Evolutionary conservation across 2,888 invertebrate genomes (phyloP), one percentile per base, ranked within the genome.

Genomic region (Syrista parreyssii): DNA sequence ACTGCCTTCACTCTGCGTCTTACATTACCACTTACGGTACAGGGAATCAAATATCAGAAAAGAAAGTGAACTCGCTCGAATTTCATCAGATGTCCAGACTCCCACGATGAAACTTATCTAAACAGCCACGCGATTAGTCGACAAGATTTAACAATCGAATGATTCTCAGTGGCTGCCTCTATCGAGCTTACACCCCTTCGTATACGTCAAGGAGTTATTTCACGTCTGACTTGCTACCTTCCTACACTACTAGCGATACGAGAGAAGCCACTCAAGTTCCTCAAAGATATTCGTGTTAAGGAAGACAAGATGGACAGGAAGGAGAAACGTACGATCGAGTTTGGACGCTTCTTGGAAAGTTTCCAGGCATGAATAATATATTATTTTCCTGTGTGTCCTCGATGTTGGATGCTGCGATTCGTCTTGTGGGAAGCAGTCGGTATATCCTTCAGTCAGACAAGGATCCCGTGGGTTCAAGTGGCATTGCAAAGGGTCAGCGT

Each of bases 281-380:
- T 9, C 55, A 23, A 23, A 9, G 55, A 23, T 55, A 23, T 23
- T 9, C 55, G 55, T 23, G 23, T 55, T 55, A 23, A 55, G 55
- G 55, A 9, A 23, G 23, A 55, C 55, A 55, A 55, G 55, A 9
- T 23, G 55, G 23, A 55, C 55, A 23, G 55, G 55, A 23, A 55
- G 23, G 6, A 23, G 4, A 23, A 23, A 15, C 6, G 55, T 55
- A 23, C 23, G 55, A 55, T 23, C 55, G 55, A 55, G 55, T 23
- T 55, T 6, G 9, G 23, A 6, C 23, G 55, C 23, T 73, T 74
- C 77, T 80, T 81, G 80, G 79, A 82, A 81, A 80, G 23, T 74
- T 81, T 81, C 80, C 81, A 78, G 79, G 69, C 80, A 79, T 78
- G 78, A 79, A 82, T 82, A 82, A 83, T 83, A 80, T 78, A 81